phyloP scores from a whole-genome alignment of 2,113 vertebrate genomes.

The Phalacrocorax carbo region DNA sequence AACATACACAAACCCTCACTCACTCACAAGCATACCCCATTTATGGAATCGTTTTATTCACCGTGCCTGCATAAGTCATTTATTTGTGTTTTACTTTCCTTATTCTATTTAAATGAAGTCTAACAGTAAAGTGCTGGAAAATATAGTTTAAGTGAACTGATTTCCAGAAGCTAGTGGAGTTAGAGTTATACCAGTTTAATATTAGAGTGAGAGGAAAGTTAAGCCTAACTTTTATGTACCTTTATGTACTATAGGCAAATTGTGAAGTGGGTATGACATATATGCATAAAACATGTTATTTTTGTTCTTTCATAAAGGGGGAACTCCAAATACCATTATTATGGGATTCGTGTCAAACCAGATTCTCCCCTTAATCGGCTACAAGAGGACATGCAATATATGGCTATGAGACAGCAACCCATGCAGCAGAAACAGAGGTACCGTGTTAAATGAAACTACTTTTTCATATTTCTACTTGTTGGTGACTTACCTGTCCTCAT shows the following conservation, averaged over 20 bases:
- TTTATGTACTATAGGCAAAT: background rate
- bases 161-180: background rate
- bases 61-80: background rate
- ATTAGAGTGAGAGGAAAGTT: background rate
- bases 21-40: background rate
- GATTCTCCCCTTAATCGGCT: slow-evolving; percentile 81
- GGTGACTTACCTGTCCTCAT: background rate
- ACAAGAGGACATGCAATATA: slow-evolving; percentile 84
- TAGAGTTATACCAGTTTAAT: background rate
- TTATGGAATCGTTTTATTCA: slow-evolving; percentile 4
- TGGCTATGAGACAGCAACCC: slow-evolving; percentile 83
- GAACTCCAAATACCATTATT: slow-evolving; percentile 84
- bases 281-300: slow-evolving; percentile 4
- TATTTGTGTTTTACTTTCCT: slow-evolving; percentile 45
- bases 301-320: slow-evolving; percentile 72
- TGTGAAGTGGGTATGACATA: background rate
- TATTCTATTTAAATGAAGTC: background rate
- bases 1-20: background rate
- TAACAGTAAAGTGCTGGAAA: background rate
- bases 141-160: slow-evolving; percentile 3
- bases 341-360: slow-evolving; percentile 83
- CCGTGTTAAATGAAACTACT: background rate
- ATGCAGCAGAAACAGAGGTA: slow-evolving; percentile 84
- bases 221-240: background rate
- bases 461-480: background rate